Conservation (phyloP, 2,113 vertebrate genomes). For the Toxotes jaculatrix region DNA sequence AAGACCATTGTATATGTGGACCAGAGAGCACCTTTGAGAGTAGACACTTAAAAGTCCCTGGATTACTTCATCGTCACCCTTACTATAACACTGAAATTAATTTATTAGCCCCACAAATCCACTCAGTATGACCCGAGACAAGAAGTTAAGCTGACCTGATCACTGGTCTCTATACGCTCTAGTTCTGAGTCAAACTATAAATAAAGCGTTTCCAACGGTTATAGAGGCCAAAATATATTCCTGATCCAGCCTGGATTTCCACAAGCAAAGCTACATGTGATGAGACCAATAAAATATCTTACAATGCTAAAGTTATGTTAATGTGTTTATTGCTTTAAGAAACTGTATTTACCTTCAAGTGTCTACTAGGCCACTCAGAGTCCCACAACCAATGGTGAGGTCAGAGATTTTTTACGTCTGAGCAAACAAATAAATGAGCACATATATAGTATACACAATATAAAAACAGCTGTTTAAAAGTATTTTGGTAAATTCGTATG, state of each 20-base stretch:
- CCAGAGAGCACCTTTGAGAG: constrained; percentile 80
- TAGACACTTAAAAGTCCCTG: constrained; percentile 76
- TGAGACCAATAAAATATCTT: constrained; percentile 73
- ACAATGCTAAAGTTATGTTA: constrained; percentile 71
- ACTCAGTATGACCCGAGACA: constrained; percentile 38
- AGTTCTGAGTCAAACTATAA: constrained; percentile 38
- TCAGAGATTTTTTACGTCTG: constrained; percentile 77
- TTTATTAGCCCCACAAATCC: constrained; percentile 53
- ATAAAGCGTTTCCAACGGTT: constrained; percentile 33
- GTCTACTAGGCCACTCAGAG: constrained; percentile 80
- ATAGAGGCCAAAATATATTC: constrained; percentile 60
- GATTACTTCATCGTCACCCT: constrained; percentile 51
- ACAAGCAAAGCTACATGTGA: constrained; percentile 74
- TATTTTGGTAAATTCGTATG: constrained; percentile 78
- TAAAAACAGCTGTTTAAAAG: constrained; percentile 84
- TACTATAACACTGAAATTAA: constrained; percentile 53
- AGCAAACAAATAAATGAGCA: constrained; percentile 79
- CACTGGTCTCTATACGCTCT: constrained; percentile 25
- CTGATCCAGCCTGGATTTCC: constrained; percentile 62
- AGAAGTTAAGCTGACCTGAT: constrained; percentile 52
- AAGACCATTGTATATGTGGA: constrained; percentile 68
- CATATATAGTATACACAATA: constrained; percentile 80
- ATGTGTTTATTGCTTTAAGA: constrained; percentile 86
- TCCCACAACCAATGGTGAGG: constrained; percentile 77
- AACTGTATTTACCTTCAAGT: constrained; percentile 81